Evolutionary conservation across 92 coral and sea anemone genomes (phyloP), one percentile per base, ranked within the genome.

Genomic region (Phenganax subtilis): DNA sequence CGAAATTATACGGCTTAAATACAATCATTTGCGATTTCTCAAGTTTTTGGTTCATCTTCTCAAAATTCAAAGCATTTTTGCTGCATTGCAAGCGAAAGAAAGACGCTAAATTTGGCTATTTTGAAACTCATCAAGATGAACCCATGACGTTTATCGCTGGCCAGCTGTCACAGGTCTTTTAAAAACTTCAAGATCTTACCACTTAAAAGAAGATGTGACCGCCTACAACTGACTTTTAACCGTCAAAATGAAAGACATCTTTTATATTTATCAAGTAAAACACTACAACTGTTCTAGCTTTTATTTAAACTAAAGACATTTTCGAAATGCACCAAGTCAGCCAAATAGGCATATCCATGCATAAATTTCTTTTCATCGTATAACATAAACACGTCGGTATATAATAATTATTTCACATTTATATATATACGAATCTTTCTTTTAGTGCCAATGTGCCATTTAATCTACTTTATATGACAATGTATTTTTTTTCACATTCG

Each of bases 111-210:
- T 14, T 25, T 55, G 44, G 20, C 77, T 53, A 17, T 53, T 37
- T 55, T 59, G 59, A 55, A 14, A 14, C 27, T 59, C 65, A 7
- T 73, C 27, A 25, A 14, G 14, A 12, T 55, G 83, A 62, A 62
- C 73, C 83, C 83, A 79, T 79, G 83, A 29, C 74, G 56, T 73
- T 79, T 79, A 79, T 63, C 83, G n/a, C 37, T 37, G 65, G 12
- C 72, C 83, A 79, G 83, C 83, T 79, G 83, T 79, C 72, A 79
- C 74, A 79, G 74, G 83, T 79, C 83, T 79, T 63, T 62, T 15
- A 77, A 57, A 60, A 62, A 77, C 71, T 55, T 58, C 67, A 77
- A 62, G 71, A 28, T 62, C 51, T 12, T 62, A 51, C 54, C 72
- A 79, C 56, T 30, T 28, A 15, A 0, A 59, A 55, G n/a, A 51